A percentile compares a stretch with the other conserved stretches of the same genome.
Evolutionary conservation across 2,113 vertebrate species (phyloP).

Genomic region (Progne subis): DNA sequence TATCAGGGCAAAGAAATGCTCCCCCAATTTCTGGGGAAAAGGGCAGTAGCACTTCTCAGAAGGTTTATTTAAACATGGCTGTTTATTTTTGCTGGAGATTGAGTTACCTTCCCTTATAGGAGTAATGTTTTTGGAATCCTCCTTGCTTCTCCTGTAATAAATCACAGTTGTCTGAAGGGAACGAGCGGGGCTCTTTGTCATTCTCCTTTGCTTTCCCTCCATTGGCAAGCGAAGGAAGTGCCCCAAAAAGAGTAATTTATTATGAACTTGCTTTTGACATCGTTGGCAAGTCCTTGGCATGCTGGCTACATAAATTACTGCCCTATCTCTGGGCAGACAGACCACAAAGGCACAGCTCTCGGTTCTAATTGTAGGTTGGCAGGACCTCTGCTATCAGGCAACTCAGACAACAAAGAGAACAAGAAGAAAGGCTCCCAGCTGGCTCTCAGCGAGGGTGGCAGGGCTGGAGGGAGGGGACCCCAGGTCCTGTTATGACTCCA

Average conservation of each 20-base stretch:
- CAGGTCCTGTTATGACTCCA: background rate
- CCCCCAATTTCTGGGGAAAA: background rate
- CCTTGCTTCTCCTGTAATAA: background rate
- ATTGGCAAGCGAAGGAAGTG: background rate
- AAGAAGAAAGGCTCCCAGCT: conserved; percentile 8
- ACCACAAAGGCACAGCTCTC: background rate
- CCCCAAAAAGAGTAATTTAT: background rate
- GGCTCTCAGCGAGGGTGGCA: background rate
- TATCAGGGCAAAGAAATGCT: background rate
- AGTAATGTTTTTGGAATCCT: conserved; percentile 20
- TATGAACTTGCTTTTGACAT: background rate
- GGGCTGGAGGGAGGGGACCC: background rate
- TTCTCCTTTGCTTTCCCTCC: background rate
- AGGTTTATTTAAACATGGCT: conserved; percentile 16
- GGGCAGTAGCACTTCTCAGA: background rate
- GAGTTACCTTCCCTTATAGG: conserved; percentile 42
- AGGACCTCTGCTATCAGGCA: conserved; percentile 6
- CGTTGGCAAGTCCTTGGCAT: background rate
- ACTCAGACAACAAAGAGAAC: background rate
- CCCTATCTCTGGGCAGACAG: conserved; percentile 9
- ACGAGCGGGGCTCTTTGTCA: background rate
- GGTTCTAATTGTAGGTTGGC: background rate
- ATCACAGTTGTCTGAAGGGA: conserved; percentile 34
- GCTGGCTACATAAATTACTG: background rate
- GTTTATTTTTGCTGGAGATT: conserved; percentile 55